phyloP scores from a whole-genome alignment of 1,140 invertebrate genomes.

The Achroia grisella region DNA sequence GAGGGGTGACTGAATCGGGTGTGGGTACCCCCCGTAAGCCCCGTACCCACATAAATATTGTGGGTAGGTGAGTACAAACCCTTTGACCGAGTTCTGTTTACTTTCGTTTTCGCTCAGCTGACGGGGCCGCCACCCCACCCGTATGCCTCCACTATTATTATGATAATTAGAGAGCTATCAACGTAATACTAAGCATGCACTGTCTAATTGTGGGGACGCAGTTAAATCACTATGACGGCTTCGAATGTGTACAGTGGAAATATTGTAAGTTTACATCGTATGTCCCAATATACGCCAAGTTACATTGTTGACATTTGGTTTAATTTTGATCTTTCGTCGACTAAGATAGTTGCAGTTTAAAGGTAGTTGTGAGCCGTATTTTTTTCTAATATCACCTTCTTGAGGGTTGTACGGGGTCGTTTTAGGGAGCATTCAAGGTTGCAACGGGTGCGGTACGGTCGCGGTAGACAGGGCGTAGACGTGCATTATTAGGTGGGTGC shows the following conservation, averaged over 20 bases:
- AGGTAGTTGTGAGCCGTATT: background rate
- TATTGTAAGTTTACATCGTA: too few species aligned
- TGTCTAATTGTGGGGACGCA: conserved; percentile 32
- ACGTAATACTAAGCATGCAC: conserved; percentile 30
- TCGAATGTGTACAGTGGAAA: background rate
- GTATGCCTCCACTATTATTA: conserved; percentile 65
- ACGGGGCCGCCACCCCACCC: conserved; percentile 59
- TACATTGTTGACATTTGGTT: background rate
- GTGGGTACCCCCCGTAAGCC: conserved; percentile 38
- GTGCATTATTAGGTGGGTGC: conserved; percentile 74
- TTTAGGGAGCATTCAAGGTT: conserved; percentile 58
- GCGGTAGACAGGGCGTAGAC: conserved; percentile 70
- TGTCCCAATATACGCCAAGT: background rate
- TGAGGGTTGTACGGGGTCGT: conserved; percentile 32
- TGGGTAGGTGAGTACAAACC: conserved; percentile 73
- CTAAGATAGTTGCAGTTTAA: background rate
- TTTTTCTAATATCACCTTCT: conserved; percentile 22
- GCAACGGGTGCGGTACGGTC: conserved; percentile 65
- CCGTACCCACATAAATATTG: conserved; percentile 72
- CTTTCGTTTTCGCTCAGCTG: conserved; percentile 75
- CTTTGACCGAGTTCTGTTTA: conserved; percentile 75
- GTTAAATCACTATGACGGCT: conserved; percentile 12
- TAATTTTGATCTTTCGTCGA: background rate
- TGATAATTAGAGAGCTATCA: conserved; percentile 69
- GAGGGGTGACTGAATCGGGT: conserved; percentile 58